Percentiles rank a stretch among this genome's conserved stretches.
phyloP scores from a whole-genome alignment of 2,797 vertebrate genomes.

The Buceros bicornis region DNA sequence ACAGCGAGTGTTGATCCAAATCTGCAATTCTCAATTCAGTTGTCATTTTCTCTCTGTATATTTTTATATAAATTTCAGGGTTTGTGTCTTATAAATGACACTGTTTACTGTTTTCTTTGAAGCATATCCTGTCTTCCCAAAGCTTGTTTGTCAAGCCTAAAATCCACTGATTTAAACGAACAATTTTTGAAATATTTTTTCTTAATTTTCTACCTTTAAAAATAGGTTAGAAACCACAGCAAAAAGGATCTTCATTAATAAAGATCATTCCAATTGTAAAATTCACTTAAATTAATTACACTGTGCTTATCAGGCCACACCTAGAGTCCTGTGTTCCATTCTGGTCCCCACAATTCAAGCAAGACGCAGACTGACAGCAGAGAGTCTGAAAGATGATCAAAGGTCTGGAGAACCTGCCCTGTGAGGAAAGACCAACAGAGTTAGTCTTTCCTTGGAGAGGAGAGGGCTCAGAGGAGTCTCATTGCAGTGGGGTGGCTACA shows the following conservation, averaged over 20 bases:
- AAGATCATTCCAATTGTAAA: background rate
- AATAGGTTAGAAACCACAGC: background rate
- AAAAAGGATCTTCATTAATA: background rate
- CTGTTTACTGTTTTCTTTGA: background rate
- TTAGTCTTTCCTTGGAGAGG: background rate
- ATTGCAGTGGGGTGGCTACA: background rate
- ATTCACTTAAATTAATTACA: background rate
- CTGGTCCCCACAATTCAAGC: background rate
- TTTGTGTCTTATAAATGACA: background rate
- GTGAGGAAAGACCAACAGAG: background rate
- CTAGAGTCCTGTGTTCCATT: background rate
- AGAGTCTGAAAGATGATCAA: background rate
- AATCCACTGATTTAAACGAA: background rate
- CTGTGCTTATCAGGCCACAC: background rate
- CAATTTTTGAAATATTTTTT: background rate
- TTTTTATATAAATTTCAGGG: background rate
- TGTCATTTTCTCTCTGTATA: background rate
- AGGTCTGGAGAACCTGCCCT: background rate
- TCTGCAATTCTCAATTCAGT: background rate
- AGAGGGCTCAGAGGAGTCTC: background rate
- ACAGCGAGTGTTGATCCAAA: background rate
- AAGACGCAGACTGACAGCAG: fast-evolving
- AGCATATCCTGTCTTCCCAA: background rate
- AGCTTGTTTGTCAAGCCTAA: background rate
- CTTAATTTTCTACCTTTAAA: background rate